These are phyloP conservation scores for Brachirus orientalis DNA, from an alignment of 2,113 vertebrate genomes.

Conservation along the genomic window DNA sequence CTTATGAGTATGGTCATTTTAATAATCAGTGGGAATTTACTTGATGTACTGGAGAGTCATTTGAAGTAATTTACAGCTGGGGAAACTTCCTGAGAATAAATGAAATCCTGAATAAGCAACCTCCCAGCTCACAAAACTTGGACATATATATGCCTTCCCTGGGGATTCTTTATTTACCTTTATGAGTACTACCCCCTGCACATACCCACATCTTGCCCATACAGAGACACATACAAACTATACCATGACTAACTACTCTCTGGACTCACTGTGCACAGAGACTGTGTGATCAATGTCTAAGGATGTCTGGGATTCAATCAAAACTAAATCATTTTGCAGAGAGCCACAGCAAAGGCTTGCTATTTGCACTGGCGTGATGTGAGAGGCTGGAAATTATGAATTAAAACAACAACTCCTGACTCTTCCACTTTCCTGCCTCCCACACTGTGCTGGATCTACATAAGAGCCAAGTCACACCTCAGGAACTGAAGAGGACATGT, in stretches of 20 bases:
- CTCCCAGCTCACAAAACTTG: conserved; percentile 14
- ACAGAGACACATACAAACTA: neutral
- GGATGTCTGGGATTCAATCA: conserved; percentile 12
- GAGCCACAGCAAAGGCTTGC: conserved; percentile 33
- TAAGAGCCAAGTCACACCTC: conserved; percentile 31
- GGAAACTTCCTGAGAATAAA: no score
- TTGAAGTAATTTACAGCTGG: conserved; percentile 23
- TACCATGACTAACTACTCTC: neutral
- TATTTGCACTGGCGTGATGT: conserved; percentile 36
- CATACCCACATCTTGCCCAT: neutral
- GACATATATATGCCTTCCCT: conserved; percentile 5
- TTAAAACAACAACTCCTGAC: conserved; percentile 54
- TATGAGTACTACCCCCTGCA: neutral
- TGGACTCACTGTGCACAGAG: conserved; percentile 1
- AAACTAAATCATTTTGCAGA: conserved; percentile 36
- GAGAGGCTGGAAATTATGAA: conserved; percentile 54
- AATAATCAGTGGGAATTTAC: conserved; percentile 1
- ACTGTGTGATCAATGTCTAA: neutral
- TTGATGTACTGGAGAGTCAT: neutral
- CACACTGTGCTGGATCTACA: conserved; percentile 11
- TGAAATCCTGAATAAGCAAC: conserved; percentile 35
- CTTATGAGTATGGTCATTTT: neutral
- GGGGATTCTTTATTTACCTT: conserved; percentile 40
- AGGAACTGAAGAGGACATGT: conserved; percentile 13
- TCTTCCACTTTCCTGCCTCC: conserved; percentile 8